Base-by-base conservation (phyloP, 1,140 invertebrate species). In the Drosophila orosa region DNA sequence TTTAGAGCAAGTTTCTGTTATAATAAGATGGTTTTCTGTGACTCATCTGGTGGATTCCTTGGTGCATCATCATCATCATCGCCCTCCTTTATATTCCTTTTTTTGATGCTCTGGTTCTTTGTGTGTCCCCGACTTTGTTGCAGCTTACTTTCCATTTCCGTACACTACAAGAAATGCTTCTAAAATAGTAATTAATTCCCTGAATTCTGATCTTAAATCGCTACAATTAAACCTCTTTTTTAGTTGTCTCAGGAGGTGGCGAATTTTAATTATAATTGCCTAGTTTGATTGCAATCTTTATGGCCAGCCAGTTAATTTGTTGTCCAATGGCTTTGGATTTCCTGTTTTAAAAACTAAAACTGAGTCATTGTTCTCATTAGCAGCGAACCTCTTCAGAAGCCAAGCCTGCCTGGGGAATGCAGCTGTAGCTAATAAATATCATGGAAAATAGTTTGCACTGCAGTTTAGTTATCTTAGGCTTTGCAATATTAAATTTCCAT, bases 251-350 rank as follows among this genome's bases (percentile, higher is more conserved):
- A 22, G 52, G 25, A 72, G 68, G 68, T 71, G 68, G 22, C 13
- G 24, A 58, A 69, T 58, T 71, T 71, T 58, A 58, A 71, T 71
- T 58, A 71, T 72, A 72, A 72, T 58, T 71, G 66, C 24, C 47
- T 71, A 39, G 22, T 72, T 71, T 48, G 68, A 72, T 72, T 29
- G 33, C 52, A 39, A 72, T 72, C 68, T 72, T 71, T 40, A 58
- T 40, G 13, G 35, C 45, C n/a, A 48, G 42, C 27, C 25, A 33
- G 40, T 40, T 71, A 47, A 71, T 58, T 71, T 47, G 27, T 44
- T n/a, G 25, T 12, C 25, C 48, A 58, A 22, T 48, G 42, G 10
- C 31, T 65, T 69, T 57, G 31, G 50, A 33, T 45, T 71, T 71
- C 50, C 63, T 69, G 24, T 22, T 66, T 48, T 25, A 33, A 74